These are phyloP conservation scores for Crematogaster levior DNA, from an alignment of 2,888 invertebrate genomes.

Conservation along the genomic window DNA sequence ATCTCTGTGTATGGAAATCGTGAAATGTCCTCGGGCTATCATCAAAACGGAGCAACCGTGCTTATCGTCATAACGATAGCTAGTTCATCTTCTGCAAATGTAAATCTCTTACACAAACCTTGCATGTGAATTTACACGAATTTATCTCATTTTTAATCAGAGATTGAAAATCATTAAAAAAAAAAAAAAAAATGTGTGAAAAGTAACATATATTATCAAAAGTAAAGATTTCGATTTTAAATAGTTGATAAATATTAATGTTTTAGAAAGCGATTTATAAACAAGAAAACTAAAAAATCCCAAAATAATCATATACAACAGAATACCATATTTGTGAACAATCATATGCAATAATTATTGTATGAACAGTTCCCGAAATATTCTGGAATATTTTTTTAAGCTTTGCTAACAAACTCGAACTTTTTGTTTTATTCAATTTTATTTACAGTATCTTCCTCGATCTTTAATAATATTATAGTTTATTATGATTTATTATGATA, in stretches of 20 bases:
- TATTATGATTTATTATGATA: too few relatives aligned
- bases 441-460: neutral
- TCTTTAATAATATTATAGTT: too few relatives aligned
- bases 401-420: neutral
- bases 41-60: neutral
- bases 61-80: conserved; percentile 37
- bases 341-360: neutral
- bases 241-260: neutral
- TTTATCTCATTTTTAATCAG: neutral
- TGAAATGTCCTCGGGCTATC: conserved; percentile 12
- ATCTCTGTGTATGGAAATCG: conserved; percentile 8
- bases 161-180: neutral
- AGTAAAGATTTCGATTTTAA: neutral
- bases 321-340: neutral
- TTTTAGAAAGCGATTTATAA: neutral
- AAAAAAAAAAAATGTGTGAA: neutral
- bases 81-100: neutral
- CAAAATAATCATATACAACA: neutral
- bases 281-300: neutral
- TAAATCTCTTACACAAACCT: neutral
- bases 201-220: neutral
- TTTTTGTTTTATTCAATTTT: neutral
- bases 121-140: neutral
- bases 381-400: neutral
- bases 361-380: neutral